A percentile compares a stretch with the other conserved stretches of the same genome.
Evolutionary conservation across 2,113 vertebrate species (phyloP).

Genomic region (Bos taurus): ARS-UCD2.0 NC_037346.1:55986501-55987000

Average conservation of each 20-base stretch:
- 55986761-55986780: slow-evolving; percentile 95
- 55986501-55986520: not conserved
- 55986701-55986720: slow-evolving; percentile 93
- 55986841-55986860: slow-evolving; percentile 94
- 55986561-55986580: not conserved
- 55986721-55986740: slow-evolving; percentile 94
- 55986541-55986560: rapidly evolving
- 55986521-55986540: not conserved
- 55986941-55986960: rapidly evolving
- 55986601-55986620: rapidly evolving
- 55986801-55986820: slow-evolving; percentile 88
- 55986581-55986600: rapidly evolving
- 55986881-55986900: slow-evolving; percentile 94
- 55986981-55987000: not conserved
- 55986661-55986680: slow-evolving; percentile 98
- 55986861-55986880: slow-evolving; percentile 94
- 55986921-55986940: not conserved
- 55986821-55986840: slow-evolving; percentile 89
- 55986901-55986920: slow-evolving; percentile 93
- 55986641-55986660: slow-evolving; percentile 89
- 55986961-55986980: too few species aligned
- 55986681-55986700: slow-evolving; percentile 96
- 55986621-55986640: rapidly evolving
- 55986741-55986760: slow-evolving; percentile 93
- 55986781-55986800: slow-evolving; percentile 91